Evolutionary conservation across 2,888 invertebrate genomes (phyloP), one percentile per base, ranked within the genome.

Genomic region (Dasysyrphus tricinctus): DNA sequence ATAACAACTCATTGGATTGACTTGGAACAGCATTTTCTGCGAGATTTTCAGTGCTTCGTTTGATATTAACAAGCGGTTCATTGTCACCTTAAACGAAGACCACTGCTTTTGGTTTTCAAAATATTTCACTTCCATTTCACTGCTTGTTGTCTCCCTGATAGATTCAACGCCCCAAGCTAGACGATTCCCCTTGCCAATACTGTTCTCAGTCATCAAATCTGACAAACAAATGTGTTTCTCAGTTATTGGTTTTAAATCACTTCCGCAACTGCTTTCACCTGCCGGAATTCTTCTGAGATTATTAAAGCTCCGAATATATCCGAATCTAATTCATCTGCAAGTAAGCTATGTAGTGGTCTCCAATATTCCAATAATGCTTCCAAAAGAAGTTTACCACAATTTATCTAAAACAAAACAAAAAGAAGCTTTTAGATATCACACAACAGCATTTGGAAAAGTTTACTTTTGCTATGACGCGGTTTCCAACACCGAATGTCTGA

Each of bases 351-450:
- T 0, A 95, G 95, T 90, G 96, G 95, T 91, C 96, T 96, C 99
- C 99, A 99, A 92, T 98, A 96, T 91, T 99, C 98, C 88, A 99
- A 94, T 88, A 99, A 93, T 0, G 99, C 98, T 95, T 99, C 98
- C 63, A 99, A 93, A 61, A 99, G 92, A 76, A 99, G 93, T 87
- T 97, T 97, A 16, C 99, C 99, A 91, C 98, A 98, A 92, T 99
- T 99, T 0, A 99, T 98, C 94, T 95, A 63, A 4, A 82, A 51
- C 39, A 56, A 74, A 80, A 73, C 54, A 59, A 74, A 54, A 14
- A 24, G 54, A 74, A 14, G 0, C 67, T 61, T 29, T 44, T 29
- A 42, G 12, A 12, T 5, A 42, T 63, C 12, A 51, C 9, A 39
- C 19, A n/a, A 57, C 3, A n/a, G n/a, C n/a, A n/a, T n/a, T n/a